Evolutionary conservation across 2,113 vertebrate genomes (phyloP), one percentile per base, ranked within the genome.

Genomic region (Saguinus midas): DNA sequence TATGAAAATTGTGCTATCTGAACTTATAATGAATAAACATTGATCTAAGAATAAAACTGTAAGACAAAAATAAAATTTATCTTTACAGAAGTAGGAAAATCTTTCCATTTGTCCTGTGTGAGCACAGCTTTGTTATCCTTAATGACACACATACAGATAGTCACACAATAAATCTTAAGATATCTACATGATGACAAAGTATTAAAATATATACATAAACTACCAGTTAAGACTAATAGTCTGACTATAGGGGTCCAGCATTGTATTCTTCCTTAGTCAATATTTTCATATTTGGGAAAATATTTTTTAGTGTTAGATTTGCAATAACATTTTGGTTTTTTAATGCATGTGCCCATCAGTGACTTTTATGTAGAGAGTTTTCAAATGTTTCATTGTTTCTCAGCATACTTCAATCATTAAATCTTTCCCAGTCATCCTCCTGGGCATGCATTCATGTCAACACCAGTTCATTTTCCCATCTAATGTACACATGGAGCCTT

Each of bases 61-160:
- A 70, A 93, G 16, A 92, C 14, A 80, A 86, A 94, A 96, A 83
- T 83, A 16, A 82, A 96, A 75, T 1, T 8, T 80, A 68, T 20
- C 8, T 91, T 96, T 83, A 81, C 6, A 94, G 35, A 88, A 90
- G 64, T 92, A 84, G 68, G 21, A 94, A 81, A 95, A 84, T n/a
- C 35, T 92, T 96, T 94, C 40, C 37, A 8, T 84, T 80, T 84
- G 70, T 85, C 52, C 72, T 85, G 14, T 64, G 25, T 40, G 61
- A 87, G 20, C 32, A 90, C 57, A 96, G 50, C 23, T 95, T 45
- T 68, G 64, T 61, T 79, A 80, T 86, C 80, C 40, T 95, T 87
- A 83, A 87, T 45, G 27, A 61, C 8, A 55, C 8, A 40, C 32
- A 32, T 70, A n/a, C 66, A 25, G 40, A 92, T 64, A 93, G 6